Percentiles rank a stretch among this genome's conserved stretches.
phyloP scores from a whole-genome alignment of 2,888 invertebrate species.

The Drosophila stalkeri region DNA sequence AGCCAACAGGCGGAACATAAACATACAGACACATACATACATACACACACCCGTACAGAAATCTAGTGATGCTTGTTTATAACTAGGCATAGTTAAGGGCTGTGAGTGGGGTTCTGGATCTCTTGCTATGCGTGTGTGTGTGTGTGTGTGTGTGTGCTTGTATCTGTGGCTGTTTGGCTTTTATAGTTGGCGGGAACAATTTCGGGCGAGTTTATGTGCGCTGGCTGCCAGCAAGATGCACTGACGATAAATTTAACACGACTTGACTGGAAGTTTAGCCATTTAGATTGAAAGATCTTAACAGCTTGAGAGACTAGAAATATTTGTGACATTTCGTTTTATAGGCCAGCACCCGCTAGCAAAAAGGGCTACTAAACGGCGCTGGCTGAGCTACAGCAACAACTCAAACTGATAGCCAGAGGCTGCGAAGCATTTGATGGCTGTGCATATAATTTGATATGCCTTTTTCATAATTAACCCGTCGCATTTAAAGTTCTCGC shows the following conservation, averaged over 20 bases:
- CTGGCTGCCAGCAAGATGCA: constrained; percentile 56
- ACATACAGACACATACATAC: constrained; percentile 35
- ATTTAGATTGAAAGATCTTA: constrained; percentile 68
- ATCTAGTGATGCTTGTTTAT: constrained; percentile 52
- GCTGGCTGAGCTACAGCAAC: constrained; percentile 27
- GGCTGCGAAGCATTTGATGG: constrained; percentile 23
- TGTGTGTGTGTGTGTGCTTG: constrained; percentile 8
- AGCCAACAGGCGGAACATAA: constrained; percentile 45
- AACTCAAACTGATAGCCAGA: constrained; percentile 12
- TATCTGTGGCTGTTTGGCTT: constrained; percentile 42
- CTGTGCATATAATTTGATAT: constrained; percentile 48
- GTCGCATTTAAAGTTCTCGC: constrained; percentile 32
- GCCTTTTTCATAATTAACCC: constrained; percentile 46
- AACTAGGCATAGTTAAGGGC: constrained; percentile 54
- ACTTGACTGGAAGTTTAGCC: constrained; percentile 63
- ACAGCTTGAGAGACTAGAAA: constrained; percentile 36
- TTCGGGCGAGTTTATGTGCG: constrained; percentile 64
- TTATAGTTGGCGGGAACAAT: constrained; percentile 59
- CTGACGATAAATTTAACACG: constrained; percentile 63
- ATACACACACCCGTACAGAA: constrained; percentile 38
- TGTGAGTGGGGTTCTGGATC: not conserved
- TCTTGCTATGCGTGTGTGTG: not conserved
- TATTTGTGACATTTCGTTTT: constrained; percentile 19
- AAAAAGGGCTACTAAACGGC: constrained; percentile 41
- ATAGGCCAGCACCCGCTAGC: not conserved